phyloP scores from a whole-genome alignment of 2,797 vertebrate species.

The Orientallactaga sibirica region DNA sequence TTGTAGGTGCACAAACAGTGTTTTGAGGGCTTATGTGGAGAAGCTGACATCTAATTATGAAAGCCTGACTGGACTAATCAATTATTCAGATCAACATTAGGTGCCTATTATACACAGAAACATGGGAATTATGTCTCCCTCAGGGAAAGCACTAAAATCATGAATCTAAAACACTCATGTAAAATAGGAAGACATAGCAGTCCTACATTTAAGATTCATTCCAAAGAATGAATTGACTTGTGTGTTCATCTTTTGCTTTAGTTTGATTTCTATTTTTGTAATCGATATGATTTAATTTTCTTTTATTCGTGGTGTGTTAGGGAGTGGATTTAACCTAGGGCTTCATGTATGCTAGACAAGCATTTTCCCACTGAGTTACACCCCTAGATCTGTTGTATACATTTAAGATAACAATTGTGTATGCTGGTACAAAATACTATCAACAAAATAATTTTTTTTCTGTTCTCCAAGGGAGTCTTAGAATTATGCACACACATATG shows the following conservation, averaged over 20 bases:
- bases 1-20: conserved; percentile 83
- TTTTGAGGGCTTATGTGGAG: conserved; percentile 92
- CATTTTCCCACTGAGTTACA: background rate
- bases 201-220: background rate
- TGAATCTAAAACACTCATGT: conserved; percentile 77
- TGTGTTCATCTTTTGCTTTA: background rate
- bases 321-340: background rate
- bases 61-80: conserved; percentile 94
- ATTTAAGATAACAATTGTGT: background rate
- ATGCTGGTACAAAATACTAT: background rate
- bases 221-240: background rate
- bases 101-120: conserved; percentile 92
- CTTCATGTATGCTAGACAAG: background rate
- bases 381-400: background rate
- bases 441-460: background rate
- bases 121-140: conserved; percentile 91
- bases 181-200: conserved; percentile 51
- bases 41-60: conserved; percentile 96
- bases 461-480: background rate
- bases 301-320: background rate
- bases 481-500: background rate
- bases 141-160: conserved; percentile 88
- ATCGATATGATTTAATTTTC: background rate
- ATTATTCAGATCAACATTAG: conserved; percentile 98
- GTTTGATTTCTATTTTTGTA: background rate